A percentile compares a stretch with the other conserved stretches of the same genome.
These are phyloP conservation scores for Copidosoma aretas DNA, from an alignment of 2,888 invertebrate species.

Conservation along the genomic window DNA sequence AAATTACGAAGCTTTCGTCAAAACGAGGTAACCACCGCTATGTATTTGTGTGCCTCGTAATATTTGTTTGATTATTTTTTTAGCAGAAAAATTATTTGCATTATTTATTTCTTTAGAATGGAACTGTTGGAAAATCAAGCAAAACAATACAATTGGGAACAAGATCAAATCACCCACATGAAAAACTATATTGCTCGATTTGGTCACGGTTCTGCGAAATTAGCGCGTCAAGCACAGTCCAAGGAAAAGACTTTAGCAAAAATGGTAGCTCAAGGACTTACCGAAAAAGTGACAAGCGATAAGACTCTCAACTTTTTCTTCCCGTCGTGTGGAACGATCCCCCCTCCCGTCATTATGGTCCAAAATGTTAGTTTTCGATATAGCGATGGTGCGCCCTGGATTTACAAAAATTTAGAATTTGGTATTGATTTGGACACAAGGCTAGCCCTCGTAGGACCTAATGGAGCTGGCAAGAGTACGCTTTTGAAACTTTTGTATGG, in stretches of 20 bases:
- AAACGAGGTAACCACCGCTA: conserved; percentile 68
- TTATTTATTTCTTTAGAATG: conserved; percentile 64
- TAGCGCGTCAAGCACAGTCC: conserved; percentile 98
- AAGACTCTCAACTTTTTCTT: conserved; percentile 95
- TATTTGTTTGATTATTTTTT: background rate
- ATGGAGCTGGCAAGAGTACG: conserved; percentile 99
- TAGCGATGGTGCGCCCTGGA: conserved; percentile 82
- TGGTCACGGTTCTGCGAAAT: conserved; percentile 98
- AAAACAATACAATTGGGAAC: conserved; percentile 99
- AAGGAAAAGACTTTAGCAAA: conserved; percentile 99
- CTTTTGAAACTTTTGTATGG: conserved; percentile 93
- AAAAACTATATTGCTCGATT: conserved; percentile 99
- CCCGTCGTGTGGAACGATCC: conserved; percentile 90
- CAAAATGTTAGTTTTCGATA: conserved; percentile 96
- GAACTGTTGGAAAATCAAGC: conserved; percentile 97
- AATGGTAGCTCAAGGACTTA: conserved; percentile 98
- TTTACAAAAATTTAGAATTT: conserved; percentile 97
- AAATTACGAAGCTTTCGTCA: conserved; percentile 96
- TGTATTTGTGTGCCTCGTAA: background rate
- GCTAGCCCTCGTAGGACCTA: conserved; percentile 94
- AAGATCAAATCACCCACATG: conserved; percentile 99
- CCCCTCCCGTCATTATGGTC: conserved; percentile 99
- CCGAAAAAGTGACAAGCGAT: conserved; percentile 91
- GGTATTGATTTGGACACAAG: conserved; percentile 97
- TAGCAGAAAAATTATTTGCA: conserved; percentile 3